Conservation (phyloP, 2,888 invertebrate species). For the Myathropa florea region DNA sequence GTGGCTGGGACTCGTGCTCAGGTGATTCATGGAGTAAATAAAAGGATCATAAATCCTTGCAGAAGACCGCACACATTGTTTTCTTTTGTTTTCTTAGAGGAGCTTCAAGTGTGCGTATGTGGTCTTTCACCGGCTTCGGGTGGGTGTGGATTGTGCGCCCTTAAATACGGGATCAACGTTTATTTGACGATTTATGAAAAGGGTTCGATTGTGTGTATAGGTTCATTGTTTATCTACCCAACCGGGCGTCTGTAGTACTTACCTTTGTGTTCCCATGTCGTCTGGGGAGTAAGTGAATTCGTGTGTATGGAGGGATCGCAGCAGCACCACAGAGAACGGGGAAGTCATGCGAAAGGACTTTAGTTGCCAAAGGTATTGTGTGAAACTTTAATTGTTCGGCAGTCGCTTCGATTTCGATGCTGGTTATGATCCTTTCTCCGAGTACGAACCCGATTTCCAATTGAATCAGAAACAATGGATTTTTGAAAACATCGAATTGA, state of each 20-base stretch:
- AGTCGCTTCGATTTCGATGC: background rate
- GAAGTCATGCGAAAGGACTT: constrained; percentile 27
- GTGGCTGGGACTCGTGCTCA: constrained; percentile 43
- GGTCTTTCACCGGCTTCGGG: constrained; percentile 1
- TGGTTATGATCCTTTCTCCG: background rate
- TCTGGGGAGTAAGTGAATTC: background rate
- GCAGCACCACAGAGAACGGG: background rate
- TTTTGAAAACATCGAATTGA: too few relatives aligned
- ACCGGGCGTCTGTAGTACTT: constrained; percentile 26
- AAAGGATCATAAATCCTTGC: constrained; percentile 71
- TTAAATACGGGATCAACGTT: constrained; percentile 43
- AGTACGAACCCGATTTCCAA: background rate
- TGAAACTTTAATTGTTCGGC: constrained; percentile 19
- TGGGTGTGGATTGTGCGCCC: background rate
- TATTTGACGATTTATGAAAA: constrained; percentile 70
- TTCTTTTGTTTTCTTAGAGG: constrained; percentile 65
- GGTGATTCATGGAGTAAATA: constrained; percentile 70
- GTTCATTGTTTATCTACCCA: constrained; percentile 66
- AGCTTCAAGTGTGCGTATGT: constrained; percentile 54
- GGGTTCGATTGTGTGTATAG: constrained; percentile 65
- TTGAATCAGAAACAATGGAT: too few relatives aligned
- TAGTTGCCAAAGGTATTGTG: constrained; percentile 35
- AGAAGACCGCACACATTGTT: constrained; percentile 69
- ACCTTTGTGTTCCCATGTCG: constrained; percentile 30
- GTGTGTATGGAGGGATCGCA: background rate